Percentiles rank a stretch among this genome's conserved stretches.
Evolutionary conservation across 2,797 vertebrate species (phyloP).

Genomic region (Melanogrammus aeglefinus): DNA sequence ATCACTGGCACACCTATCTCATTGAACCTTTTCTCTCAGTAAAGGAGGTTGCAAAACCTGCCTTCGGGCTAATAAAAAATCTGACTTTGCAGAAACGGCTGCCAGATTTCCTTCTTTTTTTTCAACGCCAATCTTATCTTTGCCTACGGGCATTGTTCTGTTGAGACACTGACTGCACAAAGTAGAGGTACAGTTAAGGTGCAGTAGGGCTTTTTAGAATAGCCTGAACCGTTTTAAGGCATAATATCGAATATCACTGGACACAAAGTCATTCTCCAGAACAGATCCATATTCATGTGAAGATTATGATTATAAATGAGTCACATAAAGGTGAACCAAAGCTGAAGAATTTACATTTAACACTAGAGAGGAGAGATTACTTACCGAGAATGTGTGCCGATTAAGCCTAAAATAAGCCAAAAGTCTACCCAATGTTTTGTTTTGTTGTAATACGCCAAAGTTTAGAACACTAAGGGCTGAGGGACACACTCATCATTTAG

Average conservation of each 20-base stretch:
- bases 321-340: background rate
- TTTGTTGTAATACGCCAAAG: background rate
- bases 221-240: background rate
- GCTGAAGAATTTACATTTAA: background rate
- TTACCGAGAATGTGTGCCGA: background rate
- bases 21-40: constrained; percentile 53
- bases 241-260: background rate
- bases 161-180: constrained; percentile 62
- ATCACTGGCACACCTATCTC: constrained; percentile 58
- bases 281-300: constrained; percentile 18
- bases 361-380: background rate
- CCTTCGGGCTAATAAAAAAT: constrained; percentile 61
- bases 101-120: constrained; percentile 62
- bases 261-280: background rate
- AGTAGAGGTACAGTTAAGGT: constrained; percentile 51
- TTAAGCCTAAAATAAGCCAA: background rate
- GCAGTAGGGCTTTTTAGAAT: constrained; percentile 43
- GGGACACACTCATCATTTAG: background rate
- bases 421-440: background rate
- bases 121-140: constrained; percentile 53
- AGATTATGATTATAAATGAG: constrained; percentile 5
- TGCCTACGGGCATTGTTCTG: constrained; percentile 71
- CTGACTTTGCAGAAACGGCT: constrained; percentile 53
- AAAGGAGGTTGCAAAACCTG: constrained; percentile 67
- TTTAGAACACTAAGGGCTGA: background rate